Evolutionary conservation across 2,797 vertebrate species (phyloP).

Genomic region (Thalassophryne amazonica): DNA sequence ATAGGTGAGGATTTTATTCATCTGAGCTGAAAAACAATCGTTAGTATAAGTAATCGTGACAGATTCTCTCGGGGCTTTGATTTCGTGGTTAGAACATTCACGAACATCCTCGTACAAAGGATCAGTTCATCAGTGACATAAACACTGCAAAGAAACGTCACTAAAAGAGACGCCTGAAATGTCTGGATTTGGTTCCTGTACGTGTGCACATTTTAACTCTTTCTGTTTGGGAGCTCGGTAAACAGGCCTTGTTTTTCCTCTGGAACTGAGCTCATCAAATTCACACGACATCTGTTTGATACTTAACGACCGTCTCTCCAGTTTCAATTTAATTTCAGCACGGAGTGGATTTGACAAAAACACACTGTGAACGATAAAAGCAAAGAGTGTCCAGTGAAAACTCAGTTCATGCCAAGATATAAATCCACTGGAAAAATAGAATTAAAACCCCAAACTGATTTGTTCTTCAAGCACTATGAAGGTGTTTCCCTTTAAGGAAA

Average conservation of each 20-base stretch:
- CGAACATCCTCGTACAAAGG: no score
- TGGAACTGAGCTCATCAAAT: slow-evolving; percentile 49
- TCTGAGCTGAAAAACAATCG: no score
- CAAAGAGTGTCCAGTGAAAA: background rate
- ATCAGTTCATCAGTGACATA: no score
- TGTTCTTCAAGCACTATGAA: no score
- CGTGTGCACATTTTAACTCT: slow-evolving; percentile 52
- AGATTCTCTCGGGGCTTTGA: no score
- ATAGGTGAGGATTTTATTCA: no score
- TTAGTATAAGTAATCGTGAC: no score
- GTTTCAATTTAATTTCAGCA: slow-evolving; percentile 16
- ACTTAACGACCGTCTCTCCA: slow-evolving; percentile 41
- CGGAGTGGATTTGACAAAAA: slow-evolving; percentile 1
- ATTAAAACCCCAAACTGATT: no score
- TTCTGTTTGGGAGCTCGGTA: slow-evolving; percentile 57
- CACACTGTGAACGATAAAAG: slow-evolving; percentile 1
- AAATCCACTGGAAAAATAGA: no score
- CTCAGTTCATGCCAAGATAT: background rate
- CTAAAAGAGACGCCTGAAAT: no score
- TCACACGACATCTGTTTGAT: slow-evolving; percentile 33
- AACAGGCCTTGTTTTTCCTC: slow-evolving; percentile 42
- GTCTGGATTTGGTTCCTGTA: slow-evolving; percentile 62
- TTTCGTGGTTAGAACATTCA: no score
- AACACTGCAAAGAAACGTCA: no score
- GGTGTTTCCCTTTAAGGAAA: background rate